These are phyloP conservation scores for Clarias magur DNA, from an alignment of 2,113 vertebrate species.

Conservation along the genomic window DNA sequence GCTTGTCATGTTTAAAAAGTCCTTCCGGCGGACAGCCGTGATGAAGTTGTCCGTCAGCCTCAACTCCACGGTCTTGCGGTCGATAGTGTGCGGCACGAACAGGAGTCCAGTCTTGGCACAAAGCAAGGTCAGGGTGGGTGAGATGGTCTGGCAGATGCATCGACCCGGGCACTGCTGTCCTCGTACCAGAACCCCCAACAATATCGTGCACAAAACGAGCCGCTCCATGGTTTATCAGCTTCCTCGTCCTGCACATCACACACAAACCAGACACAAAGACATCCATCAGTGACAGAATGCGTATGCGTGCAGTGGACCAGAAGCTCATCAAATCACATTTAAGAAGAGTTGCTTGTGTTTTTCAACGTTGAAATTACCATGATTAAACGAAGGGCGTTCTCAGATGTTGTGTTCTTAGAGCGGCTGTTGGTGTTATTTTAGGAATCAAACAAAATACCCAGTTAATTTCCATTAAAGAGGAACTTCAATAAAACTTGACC, in stretches of 20 bases:
- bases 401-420: too few relatives aligned
- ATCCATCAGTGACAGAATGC: conserved; percentile 25
- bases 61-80: conserved; percentile 90
- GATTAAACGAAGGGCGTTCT: background rate
- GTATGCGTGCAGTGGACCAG: background rate
- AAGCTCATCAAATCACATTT: background rate
- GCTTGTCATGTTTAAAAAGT: conserved; percentile 95
- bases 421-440: background rate
- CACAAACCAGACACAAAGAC: conserved; percentile 51
- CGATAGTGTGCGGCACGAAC: conserved; percentile 87
- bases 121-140: conserved; percentile 89
- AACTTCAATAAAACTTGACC: background rate
- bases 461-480: background rate
- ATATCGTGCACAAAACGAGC: conserved; percentile 81
- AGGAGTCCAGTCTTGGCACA: conserved; percentile 91
- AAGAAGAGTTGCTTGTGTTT: background rate
- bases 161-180: conserved; percentile 85
- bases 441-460: background rate
- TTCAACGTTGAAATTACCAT: background rate
- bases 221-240: conserved; percentile 79
- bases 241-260: conserved; percentile 63
- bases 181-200: conserved; percentile 78
- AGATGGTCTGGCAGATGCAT: conserved; percentile 91
- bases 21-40: conserved; percentile 82
- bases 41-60: conserved; percentile 95